Evolutionary conservation across 2,888 invertebrate species (phyloP).

Genomic region (Neelides folsomi): DNA sequence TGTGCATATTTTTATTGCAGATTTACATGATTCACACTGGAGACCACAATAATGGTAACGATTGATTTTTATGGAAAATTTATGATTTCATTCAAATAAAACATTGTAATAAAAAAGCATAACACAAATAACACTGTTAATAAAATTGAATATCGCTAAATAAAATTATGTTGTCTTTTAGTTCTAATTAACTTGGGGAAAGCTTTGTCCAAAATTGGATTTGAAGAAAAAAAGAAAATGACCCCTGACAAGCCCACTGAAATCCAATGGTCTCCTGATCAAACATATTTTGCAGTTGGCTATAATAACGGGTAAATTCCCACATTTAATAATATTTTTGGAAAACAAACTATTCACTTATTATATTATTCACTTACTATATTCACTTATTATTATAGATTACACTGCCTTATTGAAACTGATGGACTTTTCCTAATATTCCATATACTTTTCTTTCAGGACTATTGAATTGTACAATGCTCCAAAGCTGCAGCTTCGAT

Average conservation of each 20-base stretch:
- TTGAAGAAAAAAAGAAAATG: conserved; percentile 28
- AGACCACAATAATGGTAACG: conserved; percentile 6
- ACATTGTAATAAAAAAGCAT: no score
- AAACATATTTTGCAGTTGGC: conserved; percentile 48
- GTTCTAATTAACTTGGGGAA: conserved; percentile 13
- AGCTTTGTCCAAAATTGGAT: no score
- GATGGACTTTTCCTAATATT: conserved; percentile 1
- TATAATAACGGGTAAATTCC: conserved; percentile 49
- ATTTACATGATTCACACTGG: conserved; percentile 20
- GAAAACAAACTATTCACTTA: no score
- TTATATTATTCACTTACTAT: no score
- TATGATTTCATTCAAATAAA: no score
- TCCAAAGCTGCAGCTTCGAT: conserved; percentile 36
- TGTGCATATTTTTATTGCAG: no score
- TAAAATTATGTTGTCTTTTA: no score
- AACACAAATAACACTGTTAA: no score
- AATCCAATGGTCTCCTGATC: conserved; percentile 50
- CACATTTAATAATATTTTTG: no score
- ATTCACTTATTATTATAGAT: no score
- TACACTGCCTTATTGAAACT: conserved; percentile 17
- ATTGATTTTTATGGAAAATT: background rate
- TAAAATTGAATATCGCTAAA: no score
- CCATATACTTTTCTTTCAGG: conserved; percentile 29
- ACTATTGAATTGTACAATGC: conserved; percentile 37
- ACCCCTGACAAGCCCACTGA: conserved; percentile 39